A percentile compares a stretch with the other conserved stretches of the same genome.
These are phyloP conservation scores for Tachina fera DNA, from an alignment of 2,888 invertebrate genomes.

Conservation along the genomic window DNA sequence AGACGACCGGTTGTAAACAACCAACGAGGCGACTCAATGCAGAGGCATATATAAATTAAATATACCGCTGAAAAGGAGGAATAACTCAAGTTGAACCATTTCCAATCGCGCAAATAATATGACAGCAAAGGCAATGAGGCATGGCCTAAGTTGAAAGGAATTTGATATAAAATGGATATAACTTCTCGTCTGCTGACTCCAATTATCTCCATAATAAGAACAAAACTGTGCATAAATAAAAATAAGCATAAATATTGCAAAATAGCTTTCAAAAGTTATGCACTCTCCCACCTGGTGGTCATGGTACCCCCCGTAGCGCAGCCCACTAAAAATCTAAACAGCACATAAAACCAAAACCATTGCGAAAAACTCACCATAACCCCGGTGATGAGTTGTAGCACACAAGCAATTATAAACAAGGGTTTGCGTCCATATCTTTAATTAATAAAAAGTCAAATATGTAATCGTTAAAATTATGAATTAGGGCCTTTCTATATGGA, in stretches of 20 bases:
- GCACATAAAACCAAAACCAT: constrained; percentile 86
- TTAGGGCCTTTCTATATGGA: too few species aligned
- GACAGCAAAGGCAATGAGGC: constrained; percentile 86
- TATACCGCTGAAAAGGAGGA: constrained; percentile 84
- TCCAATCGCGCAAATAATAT: constrained; percentile 88
- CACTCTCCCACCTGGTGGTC: constrained; percentile 85
- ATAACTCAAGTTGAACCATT: constrained; percentile 87
- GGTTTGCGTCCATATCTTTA: constrained; percentile 89
- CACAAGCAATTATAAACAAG: constrained; percentile 89
- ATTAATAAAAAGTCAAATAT: constrained; percentile 71
- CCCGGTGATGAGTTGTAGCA: constrained; percentile 89
- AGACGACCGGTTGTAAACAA: constrained; percentile 87
- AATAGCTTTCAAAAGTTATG: neutral
- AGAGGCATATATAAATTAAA: constrained; percentile 83
- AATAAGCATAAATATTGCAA: neutral
- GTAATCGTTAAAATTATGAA: too few species aligned
- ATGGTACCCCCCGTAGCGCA: constrained; percentile 92
- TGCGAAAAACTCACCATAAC: constrained; percentile 88
- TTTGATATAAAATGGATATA: constrained; percentile 85
- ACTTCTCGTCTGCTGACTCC: constrained; percentile 85
- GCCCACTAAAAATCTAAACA: constrained; percentile 88
- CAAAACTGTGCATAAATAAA: constrained; percentile 84
- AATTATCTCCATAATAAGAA: constrained; percentile 87
- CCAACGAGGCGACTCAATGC: constrained; percentile 92
- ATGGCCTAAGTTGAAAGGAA: constrained; percentile 89